These are phyloP conservation scores for Globodera rostochiensis DNA, from an alignment of 1,140 invertebrate genomes.

Conservation along the genomic window DNA sequence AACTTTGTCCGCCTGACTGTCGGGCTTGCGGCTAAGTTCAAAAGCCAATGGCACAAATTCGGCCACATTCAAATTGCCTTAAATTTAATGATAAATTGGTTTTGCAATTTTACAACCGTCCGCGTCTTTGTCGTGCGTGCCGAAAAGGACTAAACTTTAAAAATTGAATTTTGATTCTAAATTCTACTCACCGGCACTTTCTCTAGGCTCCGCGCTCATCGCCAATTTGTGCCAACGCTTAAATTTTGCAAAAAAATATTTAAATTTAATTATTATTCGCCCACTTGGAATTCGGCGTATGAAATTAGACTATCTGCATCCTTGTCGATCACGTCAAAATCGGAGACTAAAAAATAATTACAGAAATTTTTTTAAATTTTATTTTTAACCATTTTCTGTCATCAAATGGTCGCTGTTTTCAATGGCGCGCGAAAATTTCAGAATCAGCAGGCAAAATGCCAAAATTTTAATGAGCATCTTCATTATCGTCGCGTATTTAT, in stretches of 20 bases:
- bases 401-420: neutral
- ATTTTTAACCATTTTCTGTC: slow-evolving; percentile 1
- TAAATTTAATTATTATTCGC: neutral
- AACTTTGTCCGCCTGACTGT: slow-evolving; percentile 26
- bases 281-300: slow-evolving; percentile 17
- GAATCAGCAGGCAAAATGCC: neutral
- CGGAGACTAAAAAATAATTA: slow-evolving; percentile 25
- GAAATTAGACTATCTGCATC: slow-evolving; percentile 22
- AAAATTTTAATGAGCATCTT: neutral
- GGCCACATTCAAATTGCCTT: slow-evolving; percentile 16
- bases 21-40: slow-evolving; percentile 32
- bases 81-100: neutral
- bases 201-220: slow-evolving; percentile 14
- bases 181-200: slow-evolving; percentile 10
- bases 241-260: neutral
- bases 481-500: neutral
- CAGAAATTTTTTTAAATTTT: neutral
- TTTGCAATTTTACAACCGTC: slow-evolving; percentile 27
- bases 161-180: neutral
- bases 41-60: slow-evolving; percentile 41
- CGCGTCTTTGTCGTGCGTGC: slow-evolving; percentile 24
- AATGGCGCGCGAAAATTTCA: neutral
- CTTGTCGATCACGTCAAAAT: slow-evolving; percentile 37
- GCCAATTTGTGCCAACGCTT: slow-evolving; percentile 15
- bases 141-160: slow-evolving; percentile 24